These are phyloP conservation scores for Pimephales promelas DNA, from an alignment of 2,113 vertebrate genomes.

Conservation along the genomic window DNA sequence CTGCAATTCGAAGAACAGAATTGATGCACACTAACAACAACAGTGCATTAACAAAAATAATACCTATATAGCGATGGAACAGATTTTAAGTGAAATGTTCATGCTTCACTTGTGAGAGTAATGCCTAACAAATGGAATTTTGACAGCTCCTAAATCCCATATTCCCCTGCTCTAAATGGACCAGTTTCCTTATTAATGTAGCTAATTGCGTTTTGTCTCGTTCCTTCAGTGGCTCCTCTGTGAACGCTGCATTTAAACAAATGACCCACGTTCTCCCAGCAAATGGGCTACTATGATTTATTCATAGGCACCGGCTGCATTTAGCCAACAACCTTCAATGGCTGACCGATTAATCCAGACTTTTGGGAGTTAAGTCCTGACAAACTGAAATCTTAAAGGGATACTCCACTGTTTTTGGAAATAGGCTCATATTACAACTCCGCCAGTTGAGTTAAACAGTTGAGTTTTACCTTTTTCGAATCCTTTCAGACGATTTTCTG, in stretches of 20 bases:
- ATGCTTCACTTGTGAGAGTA: slow-evolving; percentile 41
- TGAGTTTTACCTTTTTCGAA: too few relatives aligned
- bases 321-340: slow-evolving; percentile 51
- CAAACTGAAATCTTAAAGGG: slow-evolving; percentile 29
- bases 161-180: slow-evolving; percentile 62
- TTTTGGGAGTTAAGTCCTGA: slow-evolving; percentile 18
- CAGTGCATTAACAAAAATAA: background rate
- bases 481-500: too few relatives aligned
- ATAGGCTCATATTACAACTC: too few relatives aligned
- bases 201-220: slow-evolving; percentile 70
- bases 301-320: slow-evolving; percentile 63
- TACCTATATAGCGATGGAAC: background rate
- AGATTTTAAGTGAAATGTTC: slow-evolving; percentile 20
- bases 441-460: too few relatives aligned
- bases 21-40: background rate
- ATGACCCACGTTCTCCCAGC: slow-evolving; percentile 63
- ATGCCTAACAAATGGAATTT: slow-evolving; percentile 63
- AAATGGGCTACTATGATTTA: slow-evolving; percentile 69
- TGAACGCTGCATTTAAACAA: slow-evolving; percentile 66
- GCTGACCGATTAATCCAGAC: slow-evolving; percentile 46
- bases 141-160: slow-evolving; percentile 51
- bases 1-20: background rate
- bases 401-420: too few relatives aligned
- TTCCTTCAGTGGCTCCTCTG: slow-evolving; percentile 70
- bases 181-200: slow-evolving; percentile 71